Percentiles rank a stretch among this genome's conserved stretches.
phyloP scores from a whole-genome alignment of 2,113 vertebrate genomes.

The Vicugna pacos region DNA sequence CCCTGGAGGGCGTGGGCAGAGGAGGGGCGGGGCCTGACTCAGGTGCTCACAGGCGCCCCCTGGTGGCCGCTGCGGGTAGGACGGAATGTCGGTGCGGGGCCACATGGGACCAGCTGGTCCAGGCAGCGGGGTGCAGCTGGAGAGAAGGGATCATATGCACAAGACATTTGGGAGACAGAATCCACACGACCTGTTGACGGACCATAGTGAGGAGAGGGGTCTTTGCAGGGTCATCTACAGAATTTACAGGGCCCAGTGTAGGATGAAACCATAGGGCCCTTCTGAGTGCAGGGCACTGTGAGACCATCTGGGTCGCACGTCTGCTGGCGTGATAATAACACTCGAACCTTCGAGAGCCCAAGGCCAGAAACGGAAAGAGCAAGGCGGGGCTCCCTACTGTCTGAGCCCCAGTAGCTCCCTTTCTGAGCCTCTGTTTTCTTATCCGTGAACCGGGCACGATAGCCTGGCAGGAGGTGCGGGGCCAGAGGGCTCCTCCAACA shows the following conservation, averaged over 20 bases:
- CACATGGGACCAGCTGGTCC: not conserved
- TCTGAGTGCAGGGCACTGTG: not conserved
- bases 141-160: not conserved
- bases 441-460: not conserved
- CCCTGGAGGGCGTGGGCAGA: not conserved
- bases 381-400: not conserved
- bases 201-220: not conserved
- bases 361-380: not conserved
- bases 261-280: not conserved
- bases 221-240: not conserved
- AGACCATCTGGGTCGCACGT: accelerated
- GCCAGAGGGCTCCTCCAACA: not conserved
- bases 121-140: not conserved
- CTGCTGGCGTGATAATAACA: not conserved
- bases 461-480: accelerated
- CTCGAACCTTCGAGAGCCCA: not conserved
- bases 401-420: not conserved
- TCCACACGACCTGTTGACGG: not conserved
- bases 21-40: not conserved
- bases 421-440: not conserved
- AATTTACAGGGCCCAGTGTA: not conserved
- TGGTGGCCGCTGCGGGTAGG: not conserved
- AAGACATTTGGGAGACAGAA: not conserved
- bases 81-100: not conserved
- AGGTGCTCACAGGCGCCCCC: not conserved